Conservation (phyloP, 2,797 vertebrate species). For the Pangasius sanitwongsei region DNA sequence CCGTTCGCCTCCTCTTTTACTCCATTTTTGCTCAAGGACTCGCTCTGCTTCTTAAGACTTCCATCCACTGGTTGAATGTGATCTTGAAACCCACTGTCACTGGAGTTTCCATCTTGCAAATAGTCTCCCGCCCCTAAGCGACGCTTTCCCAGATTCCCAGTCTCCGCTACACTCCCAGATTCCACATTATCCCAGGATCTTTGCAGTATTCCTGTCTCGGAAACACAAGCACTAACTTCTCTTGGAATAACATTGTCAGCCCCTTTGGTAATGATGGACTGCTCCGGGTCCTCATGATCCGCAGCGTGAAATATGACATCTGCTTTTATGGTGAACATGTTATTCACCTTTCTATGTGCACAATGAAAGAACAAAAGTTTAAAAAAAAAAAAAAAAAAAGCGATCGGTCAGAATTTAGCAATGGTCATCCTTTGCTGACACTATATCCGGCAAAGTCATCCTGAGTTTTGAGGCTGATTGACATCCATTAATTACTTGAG, state of each 20-base stretch:
- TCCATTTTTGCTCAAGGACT: slow-evolving; percentile 57
- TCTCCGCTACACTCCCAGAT: slow-evolving; percentile 59
- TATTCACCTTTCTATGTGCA: slow-evolving; percentile 60
- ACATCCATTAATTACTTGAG: slow-evolving; percentile 9
- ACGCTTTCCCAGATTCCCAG: slow-evolving; percentile 38
- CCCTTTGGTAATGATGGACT: slow-evolving; percentile 38
- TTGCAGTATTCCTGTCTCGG: slow-evolving; percentile 58
- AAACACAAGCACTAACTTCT: slow-evolving; percentile 10
- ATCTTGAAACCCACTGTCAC: slow-evolving; percentile 58
- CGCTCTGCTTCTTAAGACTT: slow-evolving; percentile 56
- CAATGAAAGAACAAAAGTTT: slow-evolving; percentile 7
- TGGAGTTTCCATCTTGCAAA: slow-evolving; percentile 69
- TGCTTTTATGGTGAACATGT: slow-evolving; percentile 68
- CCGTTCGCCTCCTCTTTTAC: slow-evolving; percentile 65
- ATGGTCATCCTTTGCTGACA: neutral
- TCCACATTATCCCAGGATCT: slow-evolving; percentile 53
- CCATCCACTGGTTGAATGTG: slow-evolving; percentile 44
- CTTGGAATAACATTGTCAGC: slow-evolving; percentile 33
- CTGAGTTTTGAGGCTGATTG: slow-evolving; percentile 2
- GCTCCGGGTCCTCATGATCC: slow-evolving; percentile 61
- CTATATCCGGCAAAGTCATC: neutral
- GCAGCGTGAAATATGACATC: slow-evolving; percentile 70
- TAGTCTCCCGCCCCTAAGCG: slow-evolving; percentile 63
- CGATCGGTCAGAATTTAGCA: slow-evolving; percentile 9
- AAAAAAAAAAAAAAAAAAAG: neutral